phyloP scores from a whole-genome alignment of 92 coral and sea anemone species.

The Paragorgia papillata region DNA sequence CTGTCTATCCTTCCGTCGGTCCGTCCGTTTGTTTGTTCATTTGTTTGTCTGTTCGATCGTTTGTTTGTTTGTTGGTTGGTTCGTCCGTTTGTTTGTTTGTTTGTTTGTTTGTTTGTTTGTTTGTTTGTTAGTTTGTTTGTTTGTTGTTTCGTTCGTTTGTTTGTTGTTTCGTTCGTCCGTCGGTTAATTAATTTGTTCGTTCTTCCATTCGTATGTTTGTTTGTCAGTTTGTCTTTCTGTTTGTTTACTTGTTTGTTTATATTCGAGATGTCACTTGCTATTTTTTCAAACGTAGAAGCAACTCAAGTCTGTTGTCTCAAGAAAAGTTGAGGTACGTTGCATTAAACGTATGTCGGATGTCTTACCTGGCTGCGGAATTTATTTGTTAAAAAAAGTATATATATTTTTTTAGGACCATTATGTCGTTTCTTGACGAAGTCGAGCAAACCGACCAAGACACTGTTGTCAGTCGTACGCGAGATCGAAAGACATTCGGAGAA shows the following conservation, averaged over 20 bases:
- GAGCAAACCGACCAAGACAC: conserved; percentile 96
- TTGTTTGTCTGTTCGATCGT: too few relatives aligned
- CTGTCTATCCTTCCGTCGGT: too few relatives aligned
- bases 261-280: neutral
- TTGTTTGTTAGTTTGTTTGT: too few relatives aligned
- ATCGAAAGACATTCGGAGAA: conserved; percentile 32
- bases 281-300: conserved; percentile 8
- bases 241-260: neutral
- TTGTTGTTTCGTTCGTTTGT: too few relatives aligned
- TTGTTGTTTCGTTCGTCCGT: too few relatives aligned
- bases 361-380: neutral
- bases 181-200: too few relatives aligned
- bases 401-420: conserved; percentile 71
- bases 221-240: too few relatives aligned
- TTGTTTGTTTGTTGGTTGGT: too few relatives aligned
- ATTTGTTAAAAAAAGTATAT: neutral
- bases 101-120: too few relatives aligned
- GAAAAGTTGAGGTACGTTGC: conserved; percentile 22
- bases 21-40: too few relatives aligned
- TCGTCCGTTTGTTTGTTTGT: too few relatives aligned
- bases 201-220: too few relatives aligned
- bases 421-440: conserved; percentile 94
- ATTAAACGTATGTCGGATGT: neutral
- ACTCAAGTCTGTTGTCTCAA: conserved; percentile 27
- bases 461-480: conserved; percentile 36